Evolutionary conservation across 2,888 invertebrate species (phyloP).

Genomic region (Conus canariensis): DNA sequence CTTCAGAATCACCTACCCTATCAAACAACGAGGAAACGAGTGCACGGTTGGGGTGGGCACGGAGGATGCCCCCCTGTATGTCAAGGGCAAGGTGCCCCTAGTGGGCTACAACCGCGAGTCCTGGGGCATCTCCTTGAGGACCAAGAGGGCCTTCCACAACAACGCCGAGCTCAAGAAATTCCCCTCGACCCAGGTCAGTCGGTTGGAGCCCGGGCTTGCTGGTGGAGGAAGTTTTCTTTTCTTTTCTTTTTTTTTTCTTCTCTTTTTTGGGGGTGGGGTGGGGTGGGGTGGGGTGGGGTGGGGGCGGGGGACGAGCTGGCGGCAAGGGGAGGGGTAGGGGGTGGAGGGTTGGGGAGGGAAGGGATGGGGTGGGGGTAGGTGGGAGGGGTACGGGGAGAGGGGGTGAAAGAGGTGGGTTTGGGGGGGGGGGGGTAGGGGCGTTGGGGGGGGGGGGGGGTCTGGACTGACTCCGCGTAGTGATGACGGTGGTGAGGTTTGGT

Average conservation of each 20-base stretch:
- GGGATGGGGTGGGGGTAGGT: too few relatives aligned
- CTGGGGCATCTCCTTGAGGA: conserved; percentile 62
- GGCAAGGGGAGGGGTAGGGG: not conserved
- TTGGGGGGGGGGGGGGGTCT: too few relatives aligned
- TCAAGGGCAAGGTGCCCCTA: conserved; percentile 51
- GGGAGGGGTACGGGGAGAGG: too few relatives aligned
- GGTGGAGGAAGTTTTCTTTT: too few relatives aligned
- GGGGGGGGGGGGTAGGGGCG: too few relatives aligned
- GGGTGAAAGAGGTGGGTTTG: too few relatives aligned
- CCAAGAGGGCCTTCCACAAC: conserved; percentile 53
- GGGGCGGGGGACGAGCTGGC: not conserved
- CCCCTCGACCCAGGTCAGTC: conserved; percentile 46
- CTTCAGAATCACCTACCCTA: conserved; percentile 64
- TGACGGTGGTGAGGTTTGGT: too few relatives aligned
- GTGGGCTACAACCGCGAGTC: conserved; percentile 56
- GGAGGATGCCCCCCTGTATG: conserved; percentile 51
- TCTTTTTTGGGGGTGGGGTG: too few relatives aligned
- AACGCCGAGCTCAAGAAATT: conserved; percentile 48
- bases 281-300: too few relatives aligned
- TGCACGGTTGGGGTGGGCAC: conserved; percentile 63
- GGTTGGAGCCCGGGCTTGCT: not conserved
- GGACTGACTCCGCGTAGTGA: too few relatives aligned
- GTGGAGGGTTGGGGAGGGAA: too few relatives aligned
- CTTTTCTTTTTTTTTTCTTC: too few relatives aligned
- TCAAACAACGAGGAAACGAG: conserved; percentile 51